phyloP scores from a whole-genome alignment of 2,888 invertebrate species.

The Proisotoma minuta region DNA sequence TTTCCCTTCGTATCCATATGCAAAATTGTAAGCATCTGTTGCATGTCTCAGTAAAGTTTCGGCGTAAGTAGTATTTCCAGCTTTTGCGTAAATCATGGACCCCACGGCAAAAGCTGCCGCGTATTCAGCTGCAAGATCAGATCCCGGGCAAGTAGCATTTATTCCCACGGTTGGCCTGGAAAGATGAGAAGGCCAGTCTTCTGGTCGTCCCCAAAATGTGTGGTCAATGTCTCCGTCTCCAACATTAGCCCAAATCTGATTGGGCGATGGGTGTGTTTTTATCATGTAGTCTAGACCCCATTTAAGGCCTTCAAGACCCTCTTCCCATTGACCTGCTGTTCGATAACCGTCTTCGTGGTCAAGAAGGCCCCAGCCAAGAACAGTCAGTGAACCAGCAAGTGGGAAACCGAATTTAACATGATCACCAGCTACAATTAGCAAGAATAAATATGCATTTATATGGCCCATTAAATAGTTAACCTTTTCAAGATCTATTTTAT shows the following conservation, averaged over 20 bases:
- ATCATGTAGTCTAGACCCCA: slow-evolving; percentile 51
- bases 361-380: slow-evolving; percentile 48
- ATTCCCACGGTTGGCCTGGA: slow-evolving; percentile 24
- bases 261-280: slow-evolving; percentile 45
- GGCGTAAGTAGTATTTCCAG: slow-evolving; percentile 51
- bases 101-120: slow-evolving; percentile 59
- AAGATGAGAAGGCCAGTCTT: slow-evolving; percentile 51
- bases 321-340: slow-evolving; percentile 43
- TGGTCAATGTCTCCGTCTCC: slow-evolving; percentile 50
- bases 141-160: slow-evolving; percentile 47
- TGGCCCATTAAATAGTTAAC: no score
- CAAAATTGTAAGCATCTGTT: slow-evolving; percentile 56
- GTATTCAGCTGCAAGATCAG: slow-evolving; percentile 60
- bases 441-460: not conserved
- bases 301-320: slow-evolving; percentile 48
- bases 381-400: slow-evolving; percentile 42
- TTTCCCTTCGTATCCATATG: slow-evolving; percentile 54
- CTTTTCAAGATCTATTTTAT: no score
- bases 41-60: slow-evolving; percentile 54
- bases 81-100: slow-evolving; percentile 53
- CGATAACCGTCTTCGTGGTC: slow-evolving; percentile 50
- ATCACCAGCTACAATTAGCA: slow-evolving; percentile 44
- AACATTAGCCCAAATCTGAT: slow-evolving; percentile 51
- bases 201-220: slow-evolving; percentile 60
- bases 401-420: slow-evolving; percentile 48